phyloP scores from a whole-genome alignment of 2,113 vertebrate genomes.

The Brachyhypopomus occidentalis region DNA sequence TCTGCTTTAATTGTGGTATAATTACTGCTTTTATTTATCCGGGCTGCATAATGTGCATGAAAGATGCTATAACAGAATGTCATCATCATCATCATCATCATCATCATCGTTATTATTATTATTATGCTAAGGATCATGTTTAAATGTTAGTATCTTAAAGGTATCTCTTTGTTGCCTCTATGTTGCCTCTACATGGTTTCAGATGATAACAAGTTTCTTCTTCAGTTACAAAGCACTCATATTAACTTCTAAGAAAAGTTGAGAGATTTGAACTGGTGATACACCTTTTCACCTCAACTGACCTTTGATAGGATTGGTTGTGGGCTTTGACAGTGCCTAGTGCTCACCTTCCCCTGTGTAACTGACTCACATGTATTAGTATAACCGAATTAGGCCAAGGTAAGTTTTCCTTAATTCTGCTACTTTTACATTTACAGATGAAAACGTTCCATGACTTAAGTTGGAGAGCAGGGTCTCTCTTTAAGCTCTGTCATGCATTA shows the following conservation, averaged over 20 bases:
- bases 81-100: too few relatives aligned
- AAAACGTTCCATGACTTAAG: not conserved
- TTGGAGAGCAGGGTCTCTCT: not conserved
- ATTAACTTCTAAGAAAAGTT: constrained; percentile 7
- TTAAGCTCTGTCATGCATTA: too few relatives aligned
- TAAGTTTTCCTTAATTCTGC: not conserved
- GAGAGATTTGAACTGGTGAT: not conserved
- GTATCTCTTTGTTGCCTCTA: constrained; percentile 1
- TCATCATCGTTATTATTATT: too few relatives aligned
- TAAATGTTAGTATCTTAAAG: not conserved
- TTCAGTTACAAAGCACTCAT: constrained; percentile 17
- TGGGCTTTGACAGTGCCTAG: not conserved
- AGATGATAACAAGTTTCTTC: not conserved
- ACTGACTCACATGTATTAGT: constrained; percentile 68
- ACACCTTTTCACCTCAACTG: constrained; percentile 20
- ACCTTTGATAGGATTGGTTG: constrained; percentile 10
- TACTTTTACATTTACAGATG: not conserved
- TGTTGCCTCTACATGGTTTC: not conserved
- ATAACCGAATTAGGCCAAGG: not conserved
- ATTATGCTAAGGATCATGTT: not conserved
- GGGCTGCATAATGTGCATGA: too few relatives aligned
- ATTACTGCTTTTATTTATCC: too few relatives aligned
- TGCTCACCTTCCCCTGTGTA: constrained; percentile 15
- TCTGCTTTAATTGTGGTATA: too few relatives aligned
- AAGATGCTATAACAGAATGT: too few relatives aligned